phyloP scores from a whole-genome alignment of 2,113 vertebrate species.

The Tympanuchus pallidicinctus region DNA sequence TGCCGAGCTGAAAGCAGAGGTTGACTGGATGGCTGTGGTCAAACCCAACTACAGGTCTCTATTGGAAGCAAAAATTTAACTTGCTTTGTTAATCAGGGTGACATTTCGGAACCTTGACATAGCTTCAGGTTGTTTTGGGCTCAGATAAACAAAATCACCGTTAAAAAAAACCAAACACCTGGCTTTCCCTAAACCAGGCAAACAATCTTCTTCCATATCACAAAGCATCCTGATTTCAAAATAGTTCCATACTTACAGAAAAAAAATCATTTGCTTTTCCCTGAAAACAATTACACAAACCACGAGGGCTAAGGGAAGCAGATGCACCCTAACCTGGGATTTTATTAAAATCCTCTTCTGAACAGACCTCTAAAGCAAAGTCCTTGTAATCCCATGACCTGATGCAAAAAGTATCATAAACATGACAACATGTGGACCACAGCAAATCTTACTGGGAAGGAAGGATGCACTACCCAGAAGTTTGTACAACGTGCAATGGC shows the following conservation, averaged over 20 bases:
- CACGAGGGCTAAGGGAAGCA: rapidly evolving
- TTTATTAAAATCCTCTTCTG: neutral
- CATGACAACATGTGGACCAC: too few relatives aligned
- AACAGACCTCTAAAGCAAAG: neutral
- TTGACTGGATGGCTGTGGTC: neutral
- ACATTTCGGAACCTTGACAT: neutral
- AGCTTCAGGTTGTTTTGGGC: neutral
- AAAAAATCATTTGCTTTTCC: too few relatives aligned
- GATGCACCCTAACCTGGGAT: too few relatives aligned
- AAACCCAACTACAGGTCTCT: neutral
- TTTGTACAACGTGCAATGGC: too few relatives aligned
- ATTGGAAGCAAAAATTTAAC: neutral
- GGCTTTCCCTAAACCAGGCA: neutral
- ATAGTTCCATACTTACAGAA: neutral
- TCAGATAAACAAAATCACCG: neutral
- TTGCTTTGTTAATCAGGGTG: neutral
- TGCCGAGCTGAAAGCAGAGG: neutral
- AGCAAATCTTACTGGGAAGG: too few relatives aligned
- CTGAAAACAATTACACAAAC: neutral
- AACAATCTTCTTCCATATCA: neutral
- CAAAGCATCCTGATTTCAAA: too few relatives aligned
- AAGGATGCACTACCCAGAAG: too few relatives aligned
- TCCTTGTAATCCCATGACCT: neutral
- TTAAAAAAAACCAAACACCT: neutral
- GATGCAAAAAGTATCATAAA: too few relatives aligned